Evolutionary conservation across 2,888 invertebrate species (phyloP).

Genomic region (Hirudinaria manillensis): DNA sequence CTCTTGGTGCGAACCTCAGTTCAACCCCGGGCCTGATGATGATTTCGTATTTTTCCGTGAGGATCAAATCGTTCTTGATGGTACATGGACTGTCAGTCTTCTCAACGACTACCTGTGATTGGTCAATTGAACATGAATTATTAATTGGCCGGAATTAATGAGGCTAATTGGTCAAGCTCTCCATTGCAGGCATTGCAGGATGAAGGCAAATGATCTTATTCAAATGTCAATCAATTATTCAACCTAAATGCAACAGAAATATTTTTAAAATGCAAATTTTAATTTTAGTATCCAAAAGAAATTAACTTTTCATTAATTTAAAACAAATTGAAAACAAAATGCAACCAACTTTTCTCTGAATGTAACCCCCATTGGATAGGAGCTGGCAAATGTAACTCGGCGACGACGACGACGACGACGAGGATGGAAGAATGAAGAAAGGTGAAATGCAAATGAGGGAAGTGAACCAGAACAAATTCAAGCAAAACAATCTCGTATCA

Average conservation of each 20-base stretch:
- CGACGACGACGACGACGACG: background rate
- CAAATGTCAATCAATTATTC: too few species aligned
- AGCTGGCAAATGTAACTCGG: constrained; percentile 2
- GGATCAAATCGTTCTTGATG: constrained; percentile 62
- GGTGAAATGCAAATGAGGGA: background rate
- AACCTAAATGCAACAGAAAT: too few species aligned
- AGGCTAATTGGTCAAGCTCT: too few species aligned
- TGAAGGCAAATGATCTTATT: too few species aligned
- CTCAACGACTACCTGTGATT: constrained; percentile 23
- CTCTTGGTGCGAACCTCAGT: constrained; percentile 80
- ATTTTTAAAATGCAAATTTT: too few species aligned
- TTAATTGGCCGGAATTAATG: background rate
- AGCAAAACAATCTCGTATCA: too few species aligned
- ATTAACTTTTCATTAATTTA: too few species aligned
- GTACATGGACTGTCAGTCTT: constrained; percentile 38
- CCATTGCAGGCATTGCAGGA: too few species aligned
- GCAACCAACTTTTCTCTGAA: constrained; percentile 16
- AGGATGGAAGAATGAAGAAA: too few species aligned
- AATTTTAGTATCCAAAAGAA: too few species aligned
- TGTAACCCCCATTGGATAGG: constrained; percentile 5
- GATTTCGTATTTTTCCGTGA: constrained; percentile 73
- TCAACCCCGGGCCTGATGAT: constrained; percentile 83
- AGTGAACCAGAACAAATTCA: constrained; percentile 1
- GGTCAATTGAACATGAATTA: background rate
- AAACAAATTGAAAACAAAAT: too few species aligned